Percentiles rank a stretch among this genome's conserved stretches.
Evolutionary conservation across 2,797 vertebrate species (phyloP).

Genomic region (Agapornis canus): DNA sequence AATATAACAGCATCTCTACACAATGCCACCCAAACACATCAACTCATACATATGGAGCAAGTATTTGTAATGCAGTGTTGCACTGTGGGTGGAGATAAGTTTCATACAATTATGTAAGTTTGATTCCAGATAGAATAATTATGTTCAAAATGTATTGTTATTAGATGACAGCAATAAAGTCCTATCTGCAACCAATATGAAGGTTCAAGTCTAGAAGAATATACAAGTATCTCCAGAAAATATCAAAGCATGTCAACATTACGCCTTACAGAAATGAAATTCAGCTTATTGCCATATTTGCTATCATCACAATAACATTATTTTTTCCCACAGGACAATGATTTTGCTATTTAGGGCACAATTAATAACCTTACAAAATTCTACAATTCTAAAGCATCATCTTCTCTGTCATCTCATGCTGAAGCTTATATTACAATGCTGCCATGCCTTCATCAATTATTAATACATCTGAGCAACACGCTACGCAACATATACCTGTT

Average conservation of each 20-base stretch:
- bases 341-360: neutral
- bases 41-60: rapidly evolving
- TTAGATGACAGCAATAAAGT: neutral
- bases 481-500: neutral
- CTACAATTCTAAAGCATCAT: neutral
- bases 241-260: neutral
- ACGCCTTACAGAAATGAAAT: neutral
- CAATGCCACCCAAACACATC: neutral
- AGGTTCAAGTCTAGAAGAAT: neutral
- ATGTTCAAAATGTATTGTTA: too few relatives aligned
- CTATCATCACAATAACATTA: neutral
- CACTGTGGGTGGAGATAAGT: neutral
- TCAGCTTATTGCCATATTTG: neutral
- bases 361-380: neutral
- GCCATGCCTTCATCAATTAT: neutral
- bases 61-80: neutral
- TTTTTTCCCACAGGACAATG: neutral
- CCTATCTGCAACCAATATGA: neutral
- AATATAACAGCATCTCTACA: neutral
- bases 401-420: neutral
- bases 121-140: neutral
- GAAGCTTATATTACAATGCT: neutral
- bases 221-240: neutral
- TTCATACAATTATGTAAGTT: neutral
- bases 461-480: neutral